Evolutionary conservation across 2,797 vertebrate genomes (phyloP).

Genomic region (Balearica regulorum): DNA sequence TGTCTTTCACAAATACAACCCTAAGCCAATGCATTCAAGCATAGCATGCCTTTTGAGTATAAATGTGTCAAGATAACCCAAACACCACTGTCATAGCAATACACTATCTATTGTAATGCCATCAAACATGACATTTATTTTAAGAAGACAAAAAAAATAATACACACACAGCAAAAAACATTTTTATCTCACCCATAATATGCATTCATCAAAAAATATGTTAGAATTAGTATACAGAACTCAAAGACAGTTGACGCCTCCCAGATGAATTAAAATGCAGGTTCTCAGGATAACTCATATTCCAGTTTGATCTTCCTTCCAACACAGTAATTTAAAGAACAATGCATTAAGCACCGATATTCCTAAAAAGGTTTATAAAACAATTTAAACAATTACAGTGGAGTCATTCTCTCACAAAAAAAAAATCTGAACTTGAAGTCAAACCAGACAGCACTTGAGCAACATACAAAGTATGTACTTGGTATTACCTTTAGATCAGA

Average conservation of each 20-base stretch:
- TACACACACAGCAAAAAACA: not conserved
- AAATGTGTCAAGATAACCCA: not conserved
- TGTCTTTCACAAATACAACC: not conserved
- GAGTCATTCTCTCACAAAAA: not conserved
- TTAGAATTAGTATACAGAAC: not conserved
- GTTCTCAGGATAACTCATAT: not conserved
- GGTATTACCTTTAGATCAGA: slow-evolving; percentile 84
- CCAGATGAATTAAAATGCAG: not conserved
- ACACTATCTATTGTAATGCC: not conserved
- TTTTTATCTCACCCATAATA: not conserved
- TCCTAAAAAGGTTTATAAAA: not conserved
- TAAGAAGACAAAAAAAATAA: not conserved
- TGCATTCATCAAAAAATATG: not conserved
- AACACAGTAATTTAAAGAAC: not conserved
- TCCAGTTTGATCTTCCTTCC: not conserved
- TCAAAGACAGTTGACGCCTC: not conserved
- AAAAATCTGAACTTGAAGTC: not conserved
- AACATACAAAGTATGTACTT: not conserved
- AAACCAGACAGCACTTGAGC: not conserved
- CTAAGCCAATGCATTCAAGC: not conserved
- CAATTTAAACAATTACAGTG: not conserved
- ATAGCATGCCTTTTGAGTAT: not conserved
- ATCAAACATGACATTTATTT: not conserved
- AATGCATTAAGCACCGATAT: not conserved
- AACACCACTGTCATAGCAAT: not conserved